Base-by-base conservation (phyloP, 2,888 invertebrate genomes). In the Bellardia pandia region DNA sequence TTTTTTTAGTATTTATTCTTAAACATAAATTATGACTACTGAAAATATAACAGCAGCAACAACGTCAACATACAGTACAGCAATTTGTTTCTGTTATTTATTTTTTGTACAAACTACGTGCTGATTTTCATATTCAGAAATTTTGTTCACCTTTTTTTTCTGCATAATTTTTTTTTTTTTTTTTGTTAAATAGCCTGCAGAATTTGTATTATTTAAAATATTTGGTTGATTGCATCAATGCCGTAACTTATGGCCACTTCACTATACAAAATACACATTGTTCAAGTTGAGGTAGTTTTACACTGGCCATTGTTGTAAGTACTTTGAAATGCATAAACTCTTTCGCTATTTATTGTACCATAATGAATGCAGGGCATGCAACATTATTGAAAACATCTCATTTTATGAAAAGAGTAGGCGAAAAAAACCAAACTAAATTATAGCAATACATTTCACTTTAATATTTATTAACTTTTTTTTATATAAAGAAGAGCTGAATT, bases 71-170 rank as follows among this genome's bases (percentile, higher is more conserved):
- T 2, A 40, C 3, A n/a, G 23, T 2, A 40, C 3, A n/a, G 23
- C 23, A 64, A 16, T 72, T 69, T 16, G 40, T 68, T 81, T 56
- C 16, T 40, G 14, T 23, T 6, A 16, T 60, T 78, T n/a, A 11
- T 60, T 33, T 68, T 16, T 33, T 6, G 48, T 30, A 42, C 4
- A 66, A 76, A 56, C 40, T 62, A 76, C 69, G 69, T 83, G 76
- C 69, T 76, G 69, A 76, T 76, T 53, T 76, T 71, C n/a, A 62
- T 71, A 76, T 82, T 76, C 42, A 53, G 53, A 42, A 51, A 42
- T 30, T n/a, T 23, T 23, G 23, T 23, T 23, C 23, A 23, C 51
- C 3, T 48, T 76, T 62, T 37, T 37, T 37, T 16, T 14, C 6
- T 11, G 11, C 30, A 48, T 40, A 56, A 3, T 2, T 16, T 3